Base-by-base conservation (phyloP, 2,888 invertebrate genomes). In the Euclidia mi region DNA sequence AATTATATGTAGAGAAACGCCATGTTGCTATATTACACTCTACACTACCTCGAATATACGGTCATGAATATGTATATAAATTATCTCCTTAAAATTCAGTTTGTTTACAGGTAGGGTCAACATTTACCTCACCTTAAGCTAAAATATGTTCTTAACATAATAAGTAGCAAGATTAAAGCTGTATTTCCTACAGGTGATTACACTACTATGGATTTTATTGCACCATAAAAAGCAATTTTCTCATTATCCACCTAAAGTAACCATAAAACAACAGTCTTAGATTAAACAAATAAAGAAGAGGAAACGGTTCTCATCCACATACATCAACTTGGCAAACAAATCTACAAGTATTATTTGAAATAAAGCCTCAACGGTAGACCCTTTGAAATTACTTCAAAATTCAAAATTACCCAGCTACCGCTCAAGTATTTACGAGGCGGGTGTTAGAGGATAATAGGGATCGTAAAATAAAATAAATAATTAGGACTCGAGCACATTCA, bases 381-480 rank as follows among this genome's bases (percentile, higher is more conserved):
- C 74, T 74, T 77, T 55, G 65, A 71, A 74, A 79, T 72, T 73
- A 71, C 78, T 78, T 78, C 73, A 79, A 81, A 81, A 82, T 79
- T 84, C 76, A 75, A 74, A 82, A 76, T 78, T 79, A 71, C 82
- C 79, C 79, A 76, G 78, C 72, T 69, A 79, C 84, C 81, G 79
- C 85, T 86, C 81, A 83, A 88, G 84, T 90, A 91, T 92, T 92
- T 91, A 92, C 87, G 90, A 87, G 83, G 71, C 73, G 84, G 82
- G 85, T 79, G 85, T 86, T 82, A 86, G 86, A 79, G 86, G 88
- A 89, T 92, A 91, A 93, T 89, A 87, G 91, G 82, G 79, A 77
- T 88, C 91, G 87, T 93, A 92, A 93, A 93, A 91, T 92, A 92
- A 92, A 92, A 90, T 92, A 92, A 92, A 92, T 93, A 92, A 92